Conservation (phyloP, 2,888 invertebrate species). For the Meteorus cinctellus region DNA sequence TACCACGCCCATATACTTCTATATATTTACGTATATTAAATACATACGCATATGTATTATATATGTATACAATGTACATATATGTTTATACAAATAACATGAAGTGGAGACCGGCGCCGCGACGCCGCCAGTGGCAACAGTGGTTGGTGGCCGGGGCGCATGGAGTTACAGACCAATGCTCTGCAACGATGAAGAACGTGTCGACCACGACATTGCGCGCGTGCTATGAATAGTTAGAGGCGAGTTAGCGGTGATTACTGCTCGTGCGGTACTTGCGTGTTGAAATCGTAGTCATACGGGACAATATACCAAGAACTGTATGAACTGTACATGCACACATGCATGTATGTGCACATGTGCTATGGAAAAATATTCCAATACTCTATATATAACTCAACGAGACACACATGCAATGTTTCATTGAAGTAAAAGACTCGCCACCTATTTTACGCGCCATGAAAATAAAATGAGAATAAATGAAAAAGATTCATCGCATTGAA, state of each 20-base stretch:
- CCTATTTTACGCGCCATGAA: background rate
- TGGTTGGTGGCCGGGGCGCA: constrained; percentile 31
- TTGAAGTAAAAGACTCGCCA: background rate
- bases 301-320: constrained; percentile 7
- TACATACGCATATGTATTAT: background rate
- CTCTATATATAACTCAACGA: background rate
- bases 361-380: background rate
- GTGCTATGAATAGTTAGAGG: constrained; percentile 65
- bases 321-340: background rate
- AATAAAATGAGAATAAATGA: background rate
- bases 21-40: background rate
- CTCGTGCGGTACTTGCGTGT: constrained; percentile 44
- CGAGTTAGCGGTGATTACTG: constrained; percentile 63
- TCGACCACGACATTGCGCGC: constrained; percentile 62
- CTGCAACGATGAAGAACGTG: constrained; percentile 56
- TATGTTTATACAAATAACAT: constrained; percentile 11
- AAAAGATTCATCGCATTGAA: background rate
- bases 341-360: background rate
- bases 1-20: constrained; percentile 28
- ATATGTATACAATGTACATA: background rate
- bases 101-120: constrained; percentile 26
- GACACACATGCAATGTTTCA: constrained; percentile 1
- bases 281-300: constrained; percentile 27
- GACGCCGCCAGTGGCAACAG: constrained; percentile 34
- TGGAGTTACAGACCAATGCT: constrained; percentile 44